Evolutionary conservation across 2,797 vertebrate genomes (phyloP), one percentile per base, ranked within the genome.

Genomic region (Heterohyrax brucei): DNA sequence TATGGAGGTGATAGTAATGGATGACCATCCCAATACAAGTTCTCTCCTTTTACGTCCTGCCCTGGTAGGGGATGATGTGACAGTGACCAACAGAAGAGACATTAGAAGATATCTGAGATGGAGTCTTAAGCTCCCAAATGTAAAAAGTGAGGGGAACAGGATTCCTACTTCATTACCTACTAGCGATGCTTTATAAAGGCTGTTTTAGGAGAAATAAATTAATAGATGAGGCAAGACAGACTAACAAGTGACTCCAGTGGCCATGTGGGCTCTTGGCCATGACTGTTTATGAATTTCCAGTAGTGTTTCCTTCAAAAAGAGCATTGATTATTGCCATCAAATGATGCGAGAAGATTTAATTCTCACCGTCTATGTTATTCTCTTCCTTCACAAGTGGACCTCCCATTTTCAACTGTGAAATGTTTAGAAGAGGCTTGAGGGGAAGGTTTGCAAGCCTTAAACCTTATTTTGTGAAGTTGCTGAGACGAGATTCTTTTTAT

Each of bases 141-240:
- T 28, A 56, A 94, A 88, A 90, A 39, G 56, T 22, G 9, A 76
- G 19, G 68, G 8, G 4, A 5, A 10, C 56, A 70, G 53, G 53
- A 87, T 66, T 83, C 73, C 56, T 53, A 75, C 4, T 18, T 14
- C 33, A 21, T 87, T 89, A 75, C 77, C 4, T 3, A 44, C 9
- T 50, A 66, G 46, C 1, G 1, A 93, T n/a, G 46, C n/a, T 87
- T 94, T 83, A 44, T 33, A 83, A 95, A 94, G 39, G 8, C 64
- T 30, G 59, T 92, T 89, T 95, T 19, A 62, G 30, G 62, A 96
- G 44, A 90, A 75, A 90, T 90, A n/a, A 89, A 87, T 95, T 14
- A 64, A 80, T 82, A 78, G 33, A 87, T 59, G 62, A 95, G 53
- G 33, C 53, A 73, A 87, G n/a, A 61, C 7, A 86, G 62, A 82